Conservation (phyloP, 2,888 invertebrate species). For the Scelioninae gen. 2 region DNA sequence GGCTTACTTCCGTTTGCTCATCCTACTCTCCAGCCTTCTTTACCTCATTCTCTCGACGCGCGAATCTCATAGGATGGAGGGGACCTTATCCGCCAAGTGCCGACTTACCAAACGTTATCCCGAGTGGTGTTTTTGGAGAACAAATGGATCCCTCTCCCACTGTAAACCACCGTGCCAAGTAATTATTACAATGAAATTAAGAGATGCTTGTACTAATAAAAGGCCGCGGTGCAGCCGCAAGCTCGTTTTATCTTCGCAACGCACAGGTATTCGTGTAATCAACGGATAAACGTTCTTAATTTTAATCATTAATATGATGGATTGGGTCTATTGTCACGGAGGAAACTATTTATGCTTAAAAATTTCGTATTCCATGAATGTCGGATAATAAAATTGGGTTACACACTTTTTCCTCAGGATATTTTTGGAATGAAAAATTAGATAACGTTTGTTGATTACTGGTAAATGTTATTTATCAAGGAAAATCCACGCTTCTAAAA, state of each 20-base stretch:
- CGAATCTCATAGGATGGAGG: constrained; percentile 53
- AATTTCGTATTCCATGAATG: too few relatives aligned
- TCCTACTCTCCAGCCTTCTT: constrained; percentile 46
- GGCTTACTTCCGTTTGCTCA: constrained; percentile 59
- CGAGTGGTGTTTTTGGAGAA: constrained; percentile 58
- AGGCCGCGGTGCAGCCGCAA: constrained; percentile 41
- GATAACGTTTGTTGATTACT: too few relatives aligned
- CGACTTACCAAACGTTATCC: constrained; percentile 58
- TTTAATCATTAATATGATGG: constrained; percentile 13
- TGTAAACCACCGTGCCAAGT: constrained; percentile 54
- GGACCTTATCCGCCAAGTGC: constrained; percentile 56
- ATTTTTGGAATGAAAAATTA: too few relatives aligned
- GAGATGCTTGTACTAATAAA: constrained; percentile 59
- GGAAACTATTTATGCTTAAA: too few relatives aligned
- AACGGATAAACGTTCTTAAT: constrained; percentile 6
- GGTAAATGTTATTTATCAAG: too few relatives aligned
- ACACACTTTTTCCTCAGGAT: too few relatives aligned
- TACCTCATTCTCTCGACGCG: constrained; percentile 49
- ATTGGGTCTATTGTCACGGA: too few relatives aligned
- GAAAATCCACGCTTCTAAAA: too few relatives aligned
- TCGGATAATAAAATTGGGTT: too few relatives aligned
- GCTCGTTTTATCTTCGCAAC: constrained; percentile 28
- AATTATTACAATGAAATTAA: constrained; percentile 64
- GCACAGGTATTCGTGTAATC: constrained; percentile 31
- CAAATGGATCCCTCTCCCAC: constrained; percentile 56